Percentiles rank a stretch among this genome's conserved stretches.
These are phyloP conservation scores for Anthophora plumipes DNA, from an alignment of 2,888 invertebrate species.

Conservation along the genomic window DNA sequence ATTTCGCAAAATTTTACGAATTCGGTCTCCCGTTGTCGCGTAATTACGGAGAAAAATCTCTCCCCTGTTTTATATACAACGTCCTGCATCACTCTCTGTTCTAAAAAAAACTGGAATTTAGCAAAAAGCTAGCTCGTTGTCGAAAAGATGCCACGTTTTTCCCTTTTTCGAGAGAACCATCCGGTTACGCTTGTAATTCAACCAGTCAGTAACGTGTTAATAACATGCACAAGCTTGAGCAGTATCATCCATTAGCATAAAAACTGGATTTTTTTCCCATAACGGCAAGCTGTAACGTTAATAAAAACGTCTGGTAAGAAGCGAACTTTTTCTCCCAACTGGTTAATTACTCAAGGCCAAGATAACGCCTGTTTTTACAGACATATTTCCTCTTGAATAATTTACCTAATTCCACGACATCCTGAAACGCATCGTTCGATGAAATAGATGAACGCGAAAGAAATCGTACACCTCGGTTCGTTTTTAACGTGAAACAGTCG, in stretches of 20 bases:
- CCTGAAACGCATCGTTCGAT: background rate
- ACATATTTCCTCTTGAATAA: background rate
- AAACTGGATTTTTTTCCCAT: background rate
- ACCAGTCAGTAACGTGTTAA: background rate
- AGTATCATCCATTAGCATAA: constrained; percentile 8
- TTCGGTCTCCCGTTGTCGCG: background rate
- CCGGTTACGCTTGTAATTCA: background rate
- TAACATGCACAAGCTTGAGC: constrained; percentile 7
- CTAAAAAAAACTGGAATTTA: too few relatives aligned
- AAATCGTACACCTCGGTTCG: background rate
- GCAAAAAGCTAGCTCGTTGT: too few relatives aligned
- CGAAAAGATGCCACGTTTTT: background rate
- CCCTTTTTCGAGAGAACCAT: background rate
- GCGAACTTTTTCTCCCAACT: background rate
- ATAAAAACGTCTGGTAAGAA: background rate
- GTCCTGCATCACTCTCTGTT: background rate
- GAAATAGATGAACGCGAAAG: too few relatives aligned
- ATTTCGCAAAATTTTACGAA: background rate
- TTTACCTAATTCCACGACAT: too few relatives aligned
- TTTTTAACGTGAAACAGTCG: background rate
- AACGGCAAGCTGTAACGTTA: background rate
- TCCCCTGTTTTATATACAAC: constrained; percentile 10
- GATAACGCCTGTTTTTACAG: background rate
- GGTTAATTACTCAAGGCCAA: constrained; percentile 3
- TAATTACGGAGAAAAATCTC: constrained; percentile 29